Evolutionary conservation across 2,797 vertebrate species (phyloP), one percentile per base, ranked within the genome.

Genomic region (Lophius americanus): DNA sequence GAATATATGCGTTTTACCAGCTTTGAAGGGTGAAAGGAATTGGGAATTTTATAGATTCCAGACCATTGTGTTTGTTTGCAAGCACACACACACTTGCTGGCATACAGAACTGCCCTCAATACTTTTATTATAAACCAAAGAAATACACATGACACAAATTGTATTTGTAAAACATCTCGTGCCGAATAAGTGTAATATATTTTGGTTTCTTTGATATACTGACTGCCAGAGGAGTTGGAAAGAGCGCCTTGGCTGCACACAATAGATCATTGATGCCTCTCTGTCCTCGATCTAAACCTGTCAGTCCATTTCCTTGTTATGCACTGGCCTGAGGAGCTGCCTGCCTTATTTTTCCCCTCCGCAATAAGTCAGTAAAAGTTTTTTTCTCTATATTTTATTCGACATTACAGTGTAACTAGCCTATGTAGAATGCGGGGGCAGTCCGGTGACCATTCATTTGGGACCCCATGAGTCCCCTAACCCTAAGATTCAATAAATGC

Each of bases 281-380:
- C 78, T 76, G 74, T 89, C 82, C 82, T 89, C 79, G 83, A 80
- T 89, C 76, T 86, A 87, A 88, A 90, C 87, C 89, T 91, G 89
- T 89, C 91, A 88, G 79, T 90, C 81, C 79, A 68, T 90, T 91
- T 88, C 88, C 91, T 88, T 89, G 88, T 91, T 92, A 90, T 88
- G 85, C 83, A 66, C 88, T 88, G 85, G 88, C 85, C 88, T 9
- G 69, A 87, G 85, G 87, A 90, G 78, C 82, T 87, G 86, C 71
- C 81, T 69, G 78, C 67, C 70, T 73, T 81, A 77, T 81, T 80
- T 73, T 75, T 49, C 50, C 73, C 53, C 59, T 75, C 64, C 74
- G 71, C 75, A 70, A 75, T 86, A 79, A 87, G 61, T 85, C 76
- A 73, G 12, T 51, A 59, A 69, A 79, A 82, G 74, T 77, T 79